Evolutionary conservation across 2,888 invertebrate species (phyloP).

Genomic region (Sthenelais limicola): DNA sequence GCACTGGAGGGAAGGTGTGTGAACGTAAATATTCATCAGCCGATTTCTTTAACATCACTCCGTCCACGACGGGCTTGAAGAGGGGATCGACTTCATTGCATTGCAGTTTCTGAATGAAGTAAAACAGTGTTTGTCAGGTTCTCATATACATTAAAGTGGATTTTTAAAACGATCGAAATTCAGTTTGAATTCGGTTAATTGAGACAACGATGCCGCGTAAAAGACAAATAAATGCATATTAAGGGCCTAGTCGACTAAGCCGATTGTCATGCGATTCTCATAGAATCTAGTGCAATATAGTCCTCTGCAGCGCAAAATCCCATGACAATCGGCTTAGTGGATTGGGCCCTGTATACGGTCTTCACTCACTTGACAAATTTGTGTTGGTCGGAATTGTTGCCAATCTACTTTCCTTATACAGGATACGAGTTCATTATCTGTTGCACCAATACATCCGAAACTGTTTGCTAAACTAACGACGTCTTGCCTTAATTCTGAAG

Average conservation of each 20-base stretch:
- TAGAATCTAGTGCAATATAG: no score
- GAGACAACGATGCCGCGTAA: no score
- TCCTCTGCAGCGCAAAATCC: no score
- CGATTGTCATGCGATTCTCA: no score
- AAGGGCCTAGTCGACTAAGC: no score
- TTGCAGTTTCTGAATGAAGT: constrained; percentile 37
- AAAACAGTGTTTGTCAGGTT: background rate
- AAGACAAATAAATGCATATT: no score
- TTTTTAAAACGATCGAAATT: background rate
- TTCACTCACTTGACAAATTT: no score
- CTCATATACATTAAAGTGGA: background rate
- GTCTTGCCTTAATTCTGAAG: constrained; percentile 11
- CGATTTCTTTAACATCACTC: constrained; percentile 12
- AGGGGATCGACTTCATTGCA: constrained; percentile 49
- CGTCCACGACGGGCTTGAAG: constrained; percentile 50
- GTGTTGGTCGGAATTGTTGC: no score
- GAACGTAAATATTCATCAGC: constrained; percentile 36
- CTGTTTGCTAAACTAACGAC: constrained; percentile 28
- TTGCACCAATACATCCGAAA: constrained; percentile 24
- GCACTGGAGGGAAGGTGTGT: constrained; percentile 35
- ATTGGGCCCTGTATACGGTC: no score
- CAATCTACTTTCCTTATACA: constrained; percentile 44
- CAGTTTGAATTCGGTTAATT: no score
- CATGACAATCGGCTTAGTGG: no score
- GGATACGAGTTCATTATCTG: constrained; percentile 28